phyloP scores from a whole-genome alignment of 2,888 invertebrate species.

The Atethmia centrago region DNA sequence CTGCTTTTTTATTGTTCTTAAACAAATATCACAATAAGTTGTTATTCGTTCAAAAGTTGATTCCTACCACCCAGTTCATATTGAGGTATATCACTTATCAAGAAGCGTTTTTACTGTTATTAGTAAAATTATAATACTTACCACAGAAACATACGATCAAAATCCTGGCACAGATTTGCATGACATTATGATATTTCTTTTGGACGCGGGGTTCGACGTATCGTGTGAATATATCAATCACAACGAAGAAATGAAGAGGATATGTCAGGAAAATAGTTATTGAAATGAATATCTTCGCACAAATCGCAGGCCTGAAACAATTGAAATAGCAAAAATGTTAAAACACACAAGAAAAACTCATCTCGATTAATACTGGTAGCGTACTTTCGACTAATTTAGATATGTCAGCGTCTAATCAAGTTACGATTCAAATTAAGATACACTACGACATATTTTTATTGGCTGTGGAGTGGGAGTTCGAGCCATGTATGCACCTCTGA shows the following conservation, averaged over 20 bases:
- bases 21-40: background rate
- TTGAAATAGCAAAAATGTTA: background rate
- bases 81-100: background rate
- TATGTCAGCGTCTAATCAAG: background rate
- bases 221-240: slow-evolving; percentile 96
- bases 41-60: background rate
- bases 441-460: background rate
- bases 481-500: background rate
- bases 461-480: background rate
- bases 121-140: slow-evolving; percentile 66
- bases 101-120: background rate
- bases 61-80: background rate
- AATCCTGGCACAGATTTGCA: slow-evolving; percentile 77
- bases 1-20: background rate
- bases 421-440: background rate
- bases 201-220: slow-evolving; percentile 92
- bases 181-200: slow-evolving; percentile 73
- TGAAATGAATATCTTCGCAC: slow-evolving; percentile 95
- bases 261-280: slow-evolving; percentile 97
- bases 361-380: background rate
- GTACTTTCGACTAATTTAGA: background rate
- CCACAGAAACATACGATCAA: slow-evolving; percentile 84
- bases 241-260: slow-evolving; percentile 98
- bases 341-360: background rate
- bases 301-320: slow-evolving; percentile 92